A percentile compares a stretch with the other conserved stretches of the same genome.
Conservation (phyloP, 2,113 vertebrate genomes). For the Clinocottus analis region DNA sequence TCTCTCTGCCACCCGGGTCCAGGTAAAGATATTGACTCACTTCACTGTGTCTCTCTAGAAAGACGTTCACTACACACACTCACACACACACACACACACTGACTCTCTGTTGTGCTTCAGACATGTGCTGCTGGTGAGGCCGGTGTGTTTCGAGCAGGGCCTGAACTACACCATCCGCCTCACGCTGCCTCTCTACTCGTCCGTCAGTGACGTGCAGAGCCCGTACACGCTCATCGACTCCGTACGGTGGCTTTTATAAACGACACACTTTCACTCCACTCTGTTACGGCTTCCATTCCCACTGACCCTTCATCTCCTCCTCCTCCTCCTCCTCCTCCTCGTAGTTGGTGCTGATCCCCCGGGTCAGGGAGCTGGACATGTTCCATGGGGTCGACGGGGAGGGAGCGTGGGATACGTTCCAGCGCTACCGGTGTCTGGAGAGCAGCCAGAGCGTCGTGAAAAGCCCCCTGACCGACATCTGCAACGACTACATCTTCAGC, state of each 20-base stretch:
- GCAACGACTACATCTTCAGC: constrained; percentile 93
- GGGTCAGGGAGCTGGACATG: constrained; percentile 91
- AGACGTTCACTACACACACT: background rate
- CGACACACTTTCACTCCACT: too few species aligned
- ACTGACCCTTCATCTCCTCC: background rate
- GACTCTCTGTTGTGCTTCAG: constrained; percentile 73
- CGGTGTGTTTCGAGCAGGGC: constrained; percentile 93
- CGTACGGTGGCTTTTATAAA: constrained; percentile 78
- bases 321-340: background rate
- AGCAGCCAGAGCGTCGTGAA: constrained; percentile 95
- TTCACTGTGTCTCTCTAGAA: too few species aligned
- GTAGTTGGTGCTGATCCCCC: constrained; percentile 94
- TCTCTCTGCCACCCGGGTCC: constrained; percentile 91
- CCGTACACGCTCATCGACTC: constrained; percentile 95
- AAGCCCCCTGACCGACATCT: constrained; percentile 93
- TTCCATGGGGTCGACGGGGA: constrained; percentile 88
- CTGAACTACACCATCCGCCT: constrained; percentile 92
- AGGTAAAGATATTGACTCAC: constrained; percentile 49
- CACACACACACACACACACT: constrained; percentile 10
- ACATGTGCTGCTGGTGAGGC: constrained; percentile 86
- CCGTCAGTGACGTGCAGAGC: constrained; percentile 79
- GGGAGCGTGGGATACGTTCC: constrained; percentile 93
- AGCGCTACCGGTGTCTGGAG: constrained; percentile 95
- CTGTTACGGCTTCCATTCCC: background rate
- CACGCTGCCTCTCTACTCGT: constrained; percentile 89